phyloP scores from a whole-genome alignment of 2,113 vertebrate genomes.

The Labeo catla region DNA sequence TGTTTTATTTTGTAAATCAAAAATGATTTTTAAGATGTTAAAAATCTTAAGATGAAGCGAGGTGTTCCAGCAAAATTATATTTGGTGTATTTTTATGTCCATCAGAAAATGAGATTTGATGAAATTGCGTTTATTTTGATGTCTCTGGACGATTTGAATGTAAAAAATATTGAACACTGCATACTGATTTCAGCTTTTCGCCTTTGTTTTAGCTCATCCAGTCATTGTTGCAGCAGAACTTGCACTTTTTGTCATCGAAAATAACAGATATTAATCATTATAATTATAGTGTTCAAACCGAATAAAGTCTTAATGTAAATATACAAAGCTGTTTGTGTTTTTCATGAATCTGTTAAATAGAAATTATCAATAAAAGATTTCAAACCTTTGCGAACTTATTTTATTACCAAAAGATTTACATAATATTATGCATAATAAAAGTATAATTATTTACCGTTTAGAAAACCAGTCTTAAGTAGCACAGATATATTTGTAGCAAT shows the following conservation, averaged over 20 bases:
- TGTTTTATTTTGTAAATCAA: conserved; percentile 54
- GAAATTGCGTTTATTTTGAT: not conserved
- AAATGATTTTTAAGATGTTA: conserved; percentile 41
- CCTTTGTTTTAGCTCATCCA: not conserved
- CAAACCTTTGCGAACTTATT: not conserved
- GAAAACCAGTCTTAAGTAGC: not conserved
- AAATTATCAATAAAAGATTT: not conserved
- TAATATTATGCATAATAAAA: not conserved
- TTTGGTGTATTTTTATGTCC: conserved; percentile 7
- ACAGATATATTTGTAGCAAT: not conserved
- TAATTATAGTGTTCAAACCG: conserved; percentile 22
- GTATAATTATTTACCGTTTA: not conserved
- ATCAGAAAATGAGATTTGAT: not conserved
- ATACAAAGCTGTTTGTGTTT: not conserved
- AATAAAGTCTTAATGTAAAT: conserved; percentile 39
- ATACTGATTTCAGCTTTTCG: not conserved
- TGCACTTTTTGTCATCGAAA: conserved; percentile 45
- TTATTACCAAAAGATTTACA: not conserved
- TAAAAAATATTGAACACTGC: conserved; percentile 1
- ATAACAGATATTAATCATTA: not conserved
- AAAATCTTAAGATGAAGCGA: not conserved
- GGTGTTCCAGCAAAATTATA: conserved; percentile 20
- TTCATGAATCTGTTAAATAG: not conserved
- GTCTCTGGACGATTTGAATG: not conserved
- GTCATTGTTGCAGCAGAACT: conserved; percentile 28